Evolutionary conservation across 2,888 invertebrate species (phyloP).

Genomic region (Drosophila cracens): DNA sequence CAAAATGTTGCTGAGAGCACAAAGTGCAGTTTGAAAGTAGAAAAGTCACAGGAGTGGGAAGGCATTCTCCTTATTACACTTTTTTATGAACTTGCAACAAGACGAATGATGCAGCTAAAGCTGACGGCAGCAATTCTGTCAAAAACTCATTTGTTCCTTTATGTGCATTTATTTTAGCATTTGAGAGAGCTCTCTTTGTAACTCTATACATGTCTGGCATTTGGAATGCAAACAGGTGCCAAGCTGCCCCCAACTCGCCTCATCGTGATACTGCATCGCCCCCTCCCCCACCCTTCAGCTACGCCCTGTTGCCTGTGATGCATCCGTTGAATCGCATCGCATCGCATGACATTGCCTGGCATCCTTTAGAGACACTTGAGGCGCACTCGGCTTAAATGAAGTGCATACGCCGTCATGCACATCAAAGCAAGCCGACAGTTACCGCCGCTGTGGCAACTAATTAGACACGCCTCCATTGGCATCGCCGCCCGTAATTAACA

Average conservation of each 20-base stretch:
- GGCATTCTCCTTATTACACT: conserved; percentile 48
- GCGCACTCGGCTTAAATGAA: conserved; percentile 77
- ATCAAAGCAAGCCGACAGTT: conserved; percentile 70
- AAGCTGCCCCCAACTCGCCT: not conserved
- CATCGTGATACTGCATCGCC: not conserved
- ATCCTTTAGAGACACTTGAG: conserved; percentile 76
- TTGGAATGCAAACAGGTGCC: conserved; percentile 75
- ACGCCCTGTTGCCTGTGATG: conserved; percentile 24
- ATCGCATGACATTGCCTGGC: conserved; percentile 35
- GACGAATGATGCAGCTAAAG: conserved; percentile 43
- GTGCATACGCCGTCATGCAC: conserved; percentile 75
- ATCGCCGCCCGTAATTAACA: conserved; percentile 62
- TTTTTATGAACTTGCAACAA: conserved; percentile 69
- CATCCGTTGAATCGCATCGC: conserved; percentile 40
- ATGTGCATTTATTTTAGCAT: conserved; percentile 16
- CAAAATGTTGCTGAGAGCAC: conserved; percentile 1
- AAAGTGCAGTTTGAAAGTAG: conserved; percentile 18
- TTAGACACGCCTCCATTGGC: conserved; percentile 73
- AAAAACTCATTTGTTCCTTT: conserved; percentile 14
- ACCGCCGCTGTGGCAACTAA: conserved; percentile 60
- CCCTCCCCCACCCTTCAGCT: not conserved
- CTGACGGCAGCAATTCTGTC: conserved; percentile 32
- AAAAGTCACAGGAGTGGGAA: conserved; percentile 37
- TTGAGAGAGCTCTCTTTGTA: conserved; percentile 1
- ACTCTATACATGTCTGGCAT: conserved; percentile 53